These are phyloP conservation scores for Pangasius sanitwongsei DNA, from an alignment of 2,797 vertebrate species.

Conservation along the genomic window DNA sequence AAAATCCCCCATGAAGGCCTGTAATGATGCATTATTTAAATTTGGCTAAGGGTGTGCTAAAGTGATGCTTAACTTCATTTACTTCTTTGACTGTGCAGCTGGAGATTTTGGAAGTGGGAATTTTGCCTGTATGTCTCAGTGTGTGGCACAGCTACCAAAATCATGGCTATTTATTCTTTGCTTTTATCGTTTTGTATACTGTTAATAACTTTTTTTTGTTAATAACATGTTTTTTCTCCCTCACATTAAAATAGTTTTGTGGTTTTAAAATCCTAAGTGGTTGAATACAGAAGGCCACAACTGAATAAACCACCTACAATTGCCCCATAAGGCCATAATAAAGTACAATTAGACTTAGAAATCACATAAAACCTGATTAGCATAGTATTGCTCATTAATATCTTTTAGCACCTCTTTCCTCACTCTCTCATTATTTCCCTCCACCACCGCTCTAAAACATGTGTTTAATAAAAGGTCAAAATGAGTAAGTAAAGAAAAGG, in stretches of 20 bases:
- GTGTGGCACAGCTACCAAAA: background rate
- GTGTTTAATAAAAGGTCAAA: constrained; percentile 41
- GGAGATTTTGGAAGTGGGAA: background rate
- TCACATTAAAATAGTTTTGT: background rate
- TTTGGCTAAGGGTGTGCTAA: background rate
- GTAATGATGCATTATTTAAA: constrained; percentile 11
- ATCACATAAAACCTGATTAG: constrained; percentile 17
- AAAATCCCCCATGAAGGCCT: background rate
- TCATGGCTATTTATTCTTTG: background rate
- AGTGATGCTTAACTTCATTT: background rate
- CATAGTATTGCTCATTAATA: constrained; percentile 35
- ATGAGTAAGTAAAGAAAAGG: constrained; percentile 32
- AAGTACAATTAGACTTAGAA: constrained; percentile 23
- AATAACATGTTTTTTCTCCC: background rate
- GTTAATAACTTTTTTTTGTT: background rate
- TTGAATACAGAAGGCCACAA: constrained; percentile 1
- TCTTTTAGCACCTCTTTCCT: constrained; percentile 32
- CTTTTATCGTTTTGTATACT: background rate
- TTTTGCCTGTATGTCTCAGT: background rate
- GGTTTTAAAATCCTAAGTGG: background rate
- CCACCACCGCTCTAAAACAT: constrained; percentile 7
- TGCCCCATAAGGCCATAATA: constrained; percentile 1
- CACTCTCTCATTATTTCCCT: background rate
- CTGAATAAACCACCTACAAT: background rate
- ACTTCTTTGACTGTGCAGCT: background rate